Conservation (phyloP, 1,140 invertebrate genomes). For the Leptinotarsa texana region DNA sequence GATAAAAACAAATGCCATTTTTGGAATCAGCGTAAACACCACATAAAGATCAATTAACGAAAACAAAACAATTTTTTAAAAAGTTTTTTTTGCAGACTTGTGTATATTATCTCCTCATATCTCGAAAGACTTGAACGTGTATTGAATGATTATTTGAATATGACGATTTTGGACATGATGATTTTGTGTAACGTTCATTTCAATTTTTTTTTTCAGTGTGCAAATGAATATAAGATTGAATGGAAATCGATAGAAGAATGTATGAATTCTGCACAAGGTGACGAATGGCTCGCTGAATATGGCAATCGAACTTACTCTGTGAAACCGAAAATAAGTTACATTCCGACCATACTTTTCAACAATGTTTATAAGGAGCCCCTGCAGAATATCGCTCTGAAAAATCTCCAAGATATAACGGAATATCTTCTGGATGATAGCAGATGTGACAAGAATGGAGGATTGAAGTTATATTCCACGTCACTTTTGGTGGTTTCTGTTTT, state of each 20-base stretch:
- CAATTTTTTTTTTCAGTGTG: slow-evolving; percentile 38
- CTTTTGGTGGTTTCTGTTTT: too few relatives aligned
- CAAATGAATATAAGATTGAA: slow-evolving; percentile 25
- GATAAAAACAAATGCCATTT: too few relatives aligned
- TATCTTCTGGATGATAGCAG: neutral
- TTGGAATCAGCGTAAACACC: too few relatives aligned
- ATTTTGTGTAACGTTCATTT: slow-evolving; percentile 13
- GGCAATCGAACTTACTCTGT: slow-evolving; percentile 63
- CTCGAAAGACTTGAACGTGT: too few relatives aligned
- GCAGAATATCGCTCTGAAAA: slow-evolving; percentile 32
- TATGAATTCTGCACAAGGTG: slow-evolving; percentile 50
- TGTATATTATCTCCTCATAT: too few relatives aligned
- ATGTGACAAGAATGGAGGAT: neutral
- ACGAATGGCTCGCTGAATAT: slow-evolving; percentile 59
- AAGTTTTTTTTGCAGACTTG: too few relatives aligned
- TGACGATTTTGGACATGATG: neutral
- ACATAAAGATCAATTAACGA: too few relatives aligned
- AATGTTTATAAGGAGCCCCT: slow-evolving; percentile 44
- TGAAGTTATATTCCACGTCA: too few relatives aligned
- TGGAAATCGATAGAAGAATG: slow-evolving; percentile 31
- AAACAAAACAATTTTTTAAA: too few relatives aligned
- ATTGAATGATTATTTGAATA: too few relatives aligned
- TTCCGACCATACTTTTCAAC: slow-evolving; percentile 67
- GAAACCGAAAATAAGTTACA: slow-evolving; percentile 60
- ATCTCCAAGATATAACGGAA: slow-evolving; percentile 27